Base-by-base conservation (phyloP, 2,797 vertebrate species). In the Borostomias antarcticus region DNA sequence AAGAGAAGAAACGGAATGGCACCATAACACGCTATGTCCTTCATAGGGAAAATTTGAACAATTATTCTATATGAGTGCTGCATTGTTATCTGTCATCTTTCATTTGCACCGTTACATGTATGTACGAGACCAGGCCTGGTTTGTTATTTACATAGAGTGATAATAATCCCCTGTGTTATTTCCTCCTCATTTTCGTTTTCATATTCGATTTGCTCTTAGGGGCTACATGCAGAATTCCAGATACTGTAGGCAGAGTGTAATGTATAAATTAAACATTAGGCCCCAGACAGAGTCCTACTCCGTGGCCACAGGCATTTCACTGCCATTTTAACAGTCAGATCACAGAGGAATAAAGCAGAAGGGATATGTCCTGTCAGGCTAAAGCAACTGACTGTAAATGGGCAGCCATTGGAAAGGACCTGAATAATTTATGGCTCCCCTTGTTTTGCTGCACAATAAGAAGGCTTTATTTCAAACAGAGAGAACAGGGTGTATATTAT, bases 191-290 rank as follows among this genome's bases (percentile, higher is more conserved):
- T 70, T 82, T 83, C 32, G 61, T 81, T 85, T 84, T 78, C 74
- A 82, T 75, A 78, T 78, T 78, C 72, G 53, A 72, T 88, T 86
- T 82, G 77, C 62, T 61, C 81, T 81, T 58, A 73, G 68, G 32
- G 51, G 73, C 69, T 80, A 73, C 62, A 76, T 28, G 2, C 37
- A 43, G 29, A 48, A 52, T 45, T 61, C 50, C 45, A 66, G 30
- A 74, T 30, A 54, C n/a, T n/a, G n/a, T 57, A 64, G 68, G 67
- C 30, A n/a, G 53, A 67, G 69, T 60, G 66, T 78, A 78, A 83
- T 84, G 83, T 89, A 89, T 90, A 89, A 88, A 90, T 85, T 85
- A 88, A 83, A 73, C 82, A 85, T 82, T 28, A 77, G 74, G 74
- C 73, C 33, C 68, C 76, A 80, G 62, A 66, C 66, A 54, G 50